These are phyloP conservation scores for Alfaro cultratus DNA, from an alignment of 2,797 vertebrate genomes.

Conservation along the genomic window DNA sequence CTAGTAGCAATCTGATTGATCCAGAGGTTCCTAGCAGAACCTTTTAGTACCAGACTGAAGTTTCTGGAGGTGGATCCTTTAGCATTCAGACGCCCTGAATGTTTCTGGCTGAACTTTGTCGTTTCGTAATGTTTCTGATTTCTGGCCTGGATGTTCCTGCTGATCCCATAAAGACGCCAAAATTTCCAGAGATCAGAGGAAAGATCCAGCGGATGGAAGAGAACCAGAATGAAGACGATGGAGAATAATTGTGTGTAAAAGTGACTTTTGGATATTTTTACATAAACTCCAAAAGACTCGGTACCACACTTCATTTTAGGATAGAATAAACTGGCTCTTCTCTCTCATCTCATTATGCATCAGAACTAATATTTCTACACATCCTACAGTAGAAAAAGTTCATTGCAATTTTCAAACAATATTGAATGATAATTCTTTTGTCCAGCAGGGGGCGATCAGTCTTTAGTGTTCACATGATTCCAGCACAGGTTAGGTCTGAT, in stretches of 20 bases:
- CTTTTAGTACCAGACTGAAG: no score
- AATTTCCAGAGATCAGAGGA: background rate
- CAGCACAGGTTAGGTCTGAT: background rate
- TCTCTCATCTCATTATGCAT: background rate
- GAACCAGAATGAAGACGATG: background rate
- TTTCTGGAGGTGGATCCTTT: no score
- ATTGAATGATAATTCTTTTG: background rate
- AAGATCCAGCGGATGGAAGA: background rate
- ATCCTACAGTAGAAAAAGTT: background rate
- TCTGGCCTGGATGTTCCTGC: background rate
- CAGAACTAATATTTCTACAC: background rate
- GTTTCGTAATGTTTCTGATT: background rate
- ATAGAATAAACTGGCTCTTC: background rate
- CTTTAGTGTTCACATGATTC: background rate
- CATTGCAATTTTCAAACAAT: background rate
- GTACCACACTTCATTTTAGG: background rate
- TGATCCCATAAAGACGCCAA: background rate
- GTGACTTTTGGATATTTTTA: background rate
- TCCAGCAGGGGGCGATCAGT: background rate
- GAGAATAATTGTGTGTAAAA: background rate
- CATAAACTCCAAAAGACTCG: background rate
- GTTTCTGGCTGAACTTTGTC: background rate
- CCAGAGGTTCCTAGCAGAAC: no score
- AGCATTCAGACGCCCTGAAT: no score
- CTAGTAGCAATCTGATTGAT: no score